Base-by-base conservation (phyloP, 2,888 invertebrate genomes). In the Sinopyrophorus schimmeli region DNA sequence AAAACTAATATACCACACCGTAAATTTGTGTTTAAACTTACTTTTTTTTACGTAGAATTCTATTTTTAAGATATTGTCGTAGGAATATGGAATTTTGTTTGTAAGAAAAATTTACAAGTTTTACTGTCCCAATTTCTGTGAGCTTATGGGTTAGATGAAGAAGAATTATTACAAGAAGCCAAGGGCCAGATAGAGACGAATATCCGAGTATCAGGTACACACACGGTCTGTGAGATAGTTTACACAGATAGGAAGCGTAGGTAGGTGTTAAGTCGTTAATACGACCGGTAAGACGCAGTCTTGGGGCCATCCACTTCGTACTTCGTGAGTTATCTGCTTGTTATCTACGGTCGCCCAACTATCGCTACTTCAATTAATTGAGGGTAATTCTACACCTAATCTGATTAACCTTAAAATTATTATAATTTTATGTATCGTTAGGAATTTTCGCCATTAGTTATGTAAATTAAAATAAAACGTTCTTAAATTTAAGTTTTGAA, bases 261-360 rank as follows among this genome's bases (percentile, higher is more conserved):
- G 55, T 58, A 58, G 58, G 58, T 58, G 58, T 55, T 58, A 58
- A 58, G 51, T 58, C 52, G 58, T 58, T 58, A 55, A 58, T 57
- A 53, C 51, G 46, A 40, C 39, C 48, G 51, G 48, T 50, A 51
- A 49, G 57, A 53, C 35, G 47, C 35, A 37, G 43, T 51, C 57
- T 49, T 38, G 35, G 31, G 55, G 55, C 51, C 39, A 48, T 52
- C 20, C 39, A 43, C 43, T 23, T 23, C 42, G 24, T 26, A 16
- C 28, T 15, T 26, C 17, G 34, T 34, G 40, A 38, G 18, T 34
- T 50, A 46, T 46, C 46, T 31, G 35, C 28, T 35, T 28, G 44
- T 47, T 51, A 47, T 47, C 51, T 51, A 6, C 37, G 31, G 41
- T 30, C 32, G 39, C 42, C 35, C 26, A 31, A 11, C 23, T 24